Conservation (phyloP, 2,888 invertebrate species). For the Yponomeuta sedellus region DNA sequence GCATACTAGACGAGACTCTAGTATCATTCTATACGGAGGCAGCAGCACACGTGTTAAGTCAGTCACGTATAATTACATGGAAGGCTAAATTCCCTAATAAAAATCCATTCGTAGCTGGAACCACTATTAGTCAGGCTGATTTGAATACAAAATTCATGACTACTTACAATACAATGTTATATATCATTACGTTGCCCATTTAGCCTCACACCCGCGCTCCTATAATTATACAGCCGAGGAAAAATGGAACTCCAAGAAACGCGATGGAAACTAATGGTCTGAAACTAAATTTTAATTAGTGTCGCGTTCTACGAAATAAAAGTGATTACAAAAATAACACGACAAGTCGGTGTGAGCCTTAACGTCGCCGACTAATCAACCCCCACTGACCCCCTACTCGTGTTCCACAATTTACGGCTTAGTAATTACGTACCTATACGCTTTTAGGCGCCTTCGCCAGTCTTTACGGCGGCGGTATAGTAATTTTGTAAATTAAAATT, state of each 20-base stretch:
- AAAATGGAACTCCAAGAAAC: slow-evolving; percentile 72
- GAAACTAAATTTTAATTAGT: slow-evolving; percentile 78
- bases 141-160: slow-evolving; percentile 74
- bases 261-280: slow-evolving; percentile 73
- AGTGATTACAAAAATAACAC: slow-evolving; percentile 74
- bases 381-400: slow-evolving; percentile 43
- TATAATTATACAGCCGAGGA: slow-evolving; percentile 64
- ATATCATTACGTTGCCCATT: slow-evolving; percentile 72
- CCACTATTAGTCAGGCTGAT: slow-evolving; percentile 64
- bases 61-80: neutral
- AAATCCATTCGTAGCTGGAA: slow-evolving; percentile 48
- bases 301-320: slow-evolving; percentile 73
- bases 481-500: slow-evolving; percentile 76
- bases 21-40: too few relatives aligned
- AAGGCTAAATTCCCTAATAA: neutral
- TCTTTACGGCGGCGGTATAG: slow-evolving; percentile 41
- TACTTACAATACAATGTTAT: slow-evolving; percentile 69
- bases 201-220: slow-evolving; percentile 62
- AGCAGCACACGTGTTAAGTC: neutral
- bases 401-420: slow-evolving; percentile 67
- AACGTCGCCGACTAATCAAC: slow-evolving; percentile 31
- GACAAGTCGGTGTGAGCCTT: slow-evolving; percentile 54
- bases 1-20: too few relatives aligned
- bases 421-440: slow-evolving; percentile 62
- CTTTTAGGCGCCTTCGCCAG: slow-evolving; percentile 54